These are phyloP conservation scores for Rafetus swinhoei DNA, from an alignment of 2,113 vertebrate genomes.

Conservation along the genomic window DNA sequence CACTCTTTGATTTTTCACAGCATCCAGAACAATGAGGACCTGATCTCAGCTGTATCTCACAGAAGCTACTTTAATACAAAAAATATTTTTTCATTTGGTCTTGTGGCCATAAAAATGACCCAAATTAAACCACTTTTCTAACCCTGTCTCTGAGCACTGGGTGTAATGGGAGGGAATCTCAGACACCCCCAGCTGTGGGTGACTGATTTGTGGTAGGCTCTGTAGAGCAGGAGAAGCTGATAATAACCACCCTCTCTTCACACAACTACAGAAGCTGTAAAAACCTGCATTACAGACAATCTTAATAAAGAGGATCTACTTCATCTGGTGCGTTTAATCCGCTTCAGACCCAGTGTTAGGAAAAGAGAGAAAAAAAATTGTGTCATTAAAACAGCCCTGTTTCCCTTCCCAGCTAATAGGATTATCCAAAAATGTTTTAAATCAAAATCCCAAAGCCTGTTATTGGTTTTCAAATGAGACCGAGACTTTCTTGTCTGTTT, in stretches of 20 bases:
- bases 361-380: slow-evolving; percentile 1
- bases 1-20: not conserved
- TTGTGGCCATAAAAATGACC: not conserved
- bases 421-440: slow-evolving; percentile 73
- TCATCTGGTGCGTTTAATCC: slow-evolving; percentile 42
- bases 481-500: slow-evolving; percentile 2
- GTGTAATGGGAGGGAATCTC: not conserved
- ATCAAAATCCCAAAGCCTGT: slow-evolving; percentile 63
- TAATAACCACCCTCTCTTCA: not conserved
- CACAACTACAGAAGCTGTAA: not conserved
- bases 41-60: not conserved
- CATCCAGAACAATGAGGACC: not conserved
- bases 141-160: not conserved
- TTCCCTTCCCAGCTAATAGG: slow-evolving; percentile 74
- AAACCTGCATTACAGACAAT: not conserved
- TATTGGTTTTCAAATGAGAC: slow-evolving; percentile 62
- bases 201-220: not conserved
- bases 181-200: not conserved
- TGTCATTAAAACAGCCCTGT: slow-evolving; percentile 56
- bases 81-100: not conserved
- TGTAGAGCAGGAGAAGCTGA: not conserved
- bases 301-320: not conserved
- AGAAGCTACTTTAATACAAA: not conserved
- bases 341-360: slow-evolving; percentile 27
- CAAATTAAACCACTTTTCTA: not conserved